A percentile compares a stretch with the other conserved stretches of the same genome.
These are phyloP conservation scores for Harpagifer antarcticus DNA, from an alignment of 2,797 vertebrate species.

Conservation along the genomic window DNA sequence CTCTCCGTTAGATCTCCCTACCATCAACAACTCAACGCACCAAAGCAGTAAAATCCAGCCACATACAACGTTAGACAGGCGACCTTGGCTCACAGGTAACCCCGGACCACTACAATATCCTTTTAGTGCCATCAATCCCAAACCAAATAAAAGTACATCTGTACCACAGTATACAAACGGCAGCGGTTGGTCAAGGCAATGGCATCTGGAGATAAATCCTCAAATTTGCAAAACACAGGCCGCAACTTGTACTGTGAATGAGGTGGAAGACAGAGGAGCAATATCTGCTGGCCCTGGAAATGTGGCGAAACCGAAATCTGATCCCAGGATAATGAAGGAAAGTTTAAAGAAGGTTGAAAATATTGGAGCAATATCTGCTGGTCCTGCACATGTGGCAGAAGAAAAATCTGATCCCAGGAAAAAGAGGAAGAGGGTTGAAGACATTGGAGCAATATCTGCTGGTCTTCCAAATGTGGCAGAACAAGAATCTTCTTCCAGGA, in stretches of 20 bases:
- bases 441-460: background rate
- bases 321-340: constrained; percentile 3
- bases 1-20: constrained; percentile 69
- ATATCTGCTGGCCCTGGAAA: background rate
- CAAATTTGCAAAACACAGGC: background rate
- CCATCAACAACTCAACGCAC: background rate
- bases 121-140: constrained; percentile 18
- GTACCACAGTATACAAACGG: background rate
- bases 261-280: background rate
- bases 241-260: background rate
- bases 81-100: constrained; percentile 53
- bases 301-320: background rate
- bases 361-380: background rate
- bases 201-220: background rate
- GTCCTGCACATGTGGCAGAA: background rate
- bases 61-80: background rate
- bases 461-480: background rate
- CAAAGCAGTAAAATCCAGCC: background rate
- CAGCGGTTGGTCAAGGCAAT: background rate
- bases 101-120: constrained; percentile 50
- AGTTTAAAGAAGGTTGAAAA: background rate
- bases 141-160: background rate
- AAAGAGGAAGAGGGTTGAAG: background rate
- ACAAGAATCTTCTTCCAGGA: background rate
- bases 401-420: background rate